Percentiles rank a stretch among this genome's conserved stretches.
Conservation (phyloP, 2,113 vertebrate genomes). For the Myotis davidii region DNA sequence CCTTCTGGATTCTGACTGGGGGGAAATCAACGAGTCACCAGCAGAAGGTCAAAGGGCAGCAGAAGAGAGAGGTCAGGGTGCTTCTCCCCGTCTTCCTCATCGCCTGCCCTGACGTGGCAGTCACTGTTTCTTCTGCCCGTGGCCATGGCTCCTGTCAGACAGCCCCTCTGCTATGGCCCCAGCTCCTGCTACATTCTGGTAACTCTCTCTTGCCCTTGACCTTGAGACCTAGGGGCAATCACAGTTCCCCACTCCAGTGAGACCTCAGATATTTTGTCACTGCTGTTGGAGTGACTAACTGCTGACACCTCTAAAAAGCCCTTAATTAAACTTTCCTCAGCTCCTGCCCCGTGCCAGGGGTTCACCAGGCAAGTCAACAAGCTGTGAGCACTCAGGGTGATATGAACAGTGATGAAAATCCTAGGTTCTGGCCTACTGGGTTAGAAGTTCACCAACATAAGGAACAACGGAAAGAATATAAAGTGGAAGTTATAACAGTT, state of each 20-base stretch:
- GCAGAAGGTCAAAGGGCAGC: not conserved
- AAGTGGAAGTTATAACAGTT: not conserved
- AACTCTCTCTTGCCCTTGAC: not conserved
- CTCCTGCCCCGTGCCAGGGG: too few relatives aligned
- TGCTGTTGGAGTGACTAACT: not conserved
- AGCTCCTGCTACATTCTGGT: not conserved
- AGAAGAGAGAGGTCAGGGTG: not conserved
- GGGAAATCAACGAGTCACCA: not conserved
- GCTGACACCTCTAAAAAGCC: not conserved
- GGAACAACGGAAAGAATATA: not conserved
- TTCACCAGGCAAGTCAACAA: not conserved
- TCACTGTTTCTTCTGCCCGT: not conserved
- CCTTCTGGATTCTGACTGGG: not conserved
- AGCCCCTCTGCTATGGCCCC: not conserved
- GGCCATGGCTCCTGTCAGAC: not conserved
- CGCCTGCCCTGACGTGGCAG: not conserved
- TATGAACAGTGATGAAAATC: not conserved
- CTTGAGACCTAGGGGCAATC: not conserved
- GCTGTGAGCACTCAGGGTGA: not conserved
- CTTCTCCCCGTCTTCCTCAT: not conserved
- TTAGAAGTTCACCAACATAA: not conserved
- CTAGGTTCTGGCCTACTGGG: not conserved
- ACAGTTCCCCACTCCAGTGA: not conserved
- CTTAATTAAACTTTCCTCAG: not conserved
- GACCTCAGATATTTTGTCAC: not conserved